Percentiles rank a stretch among this genome's conserved stretches.
Conservation (phyloP, 2,113 vertebrate species). For the Taurulus bubalis region DNA sequence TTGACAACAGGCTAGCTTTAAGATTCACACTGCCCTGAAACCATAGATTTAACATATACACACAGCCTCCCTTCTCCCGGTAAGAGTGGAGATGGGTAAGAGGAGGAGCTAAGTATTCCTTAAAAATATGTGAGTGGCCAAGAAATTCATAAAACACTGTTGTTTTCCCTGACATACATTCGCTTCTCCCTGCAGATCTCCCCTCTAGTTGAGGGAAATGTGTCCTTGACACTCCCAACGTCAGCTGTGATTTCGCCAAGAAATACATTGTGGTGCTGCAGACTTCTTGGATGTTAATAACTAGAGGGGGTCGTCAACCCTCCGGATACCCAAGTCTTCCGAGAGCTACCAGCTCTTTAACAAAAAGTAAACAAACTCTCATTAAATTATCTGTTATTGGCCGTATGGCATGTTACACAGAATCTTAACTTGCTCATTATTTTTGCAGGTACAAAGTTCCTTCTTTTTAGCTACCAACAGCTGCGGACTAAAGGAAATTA, state of each 20-base stretch:
- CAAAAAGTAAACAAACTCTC: slow-evolving; percentile 34
- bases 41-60: slow-evolving; percentile 69
- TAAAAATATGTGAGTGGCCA: slow-evolving; percentile 71
- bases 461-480: slow-evolving; percentile 35
- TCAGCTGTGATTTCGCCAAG: slow-evolving; percentile 78
- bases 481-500: slow-evolving; percentile 33
- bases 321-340: slow-evolving; percentile 41
- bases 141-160: slow-evolving; percentile 76
- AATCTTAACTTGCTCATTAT: slow-evolving; percentile 47
- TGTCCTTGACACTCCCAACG: slow-evolving; percentile 74
- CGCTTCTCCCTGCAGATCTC: slow-evolving; percentile 67
- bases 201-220: slow-evolving; percentile 73
- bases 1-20: slow-evolving; percentile 74
- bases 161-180: slow-evolving; percentile 64
- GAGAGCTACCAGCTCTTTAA: slow-evolving; percentile 47
- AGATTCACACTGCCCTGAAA: slow-evolving; percentile 64
- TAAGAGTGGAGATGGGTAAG: slow-evolving; percentile 14
- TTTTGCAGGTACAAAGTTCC: slow-evolving; percentile 39
- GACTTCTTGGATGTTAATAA: slow-evolving; percentile 65
- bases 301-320: slow-evolving; percentile 43
- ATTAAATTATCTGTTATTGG: slow-evolving; percentile 30
- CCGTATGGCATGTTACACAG: not conserved
- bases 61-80: slow-evolving; percentile 31
- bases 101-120: slow-evolving; percentile 47
- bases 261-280: slow-evolving; percentile 53